A percentile compares a stretch with the other conserved stretches of the same genome.
These are phyloP conservation scores for Sus cebifrons DNA, from an alignment of 2,797 vertebrate genomes.

Conservation along the genomic window DNA sequence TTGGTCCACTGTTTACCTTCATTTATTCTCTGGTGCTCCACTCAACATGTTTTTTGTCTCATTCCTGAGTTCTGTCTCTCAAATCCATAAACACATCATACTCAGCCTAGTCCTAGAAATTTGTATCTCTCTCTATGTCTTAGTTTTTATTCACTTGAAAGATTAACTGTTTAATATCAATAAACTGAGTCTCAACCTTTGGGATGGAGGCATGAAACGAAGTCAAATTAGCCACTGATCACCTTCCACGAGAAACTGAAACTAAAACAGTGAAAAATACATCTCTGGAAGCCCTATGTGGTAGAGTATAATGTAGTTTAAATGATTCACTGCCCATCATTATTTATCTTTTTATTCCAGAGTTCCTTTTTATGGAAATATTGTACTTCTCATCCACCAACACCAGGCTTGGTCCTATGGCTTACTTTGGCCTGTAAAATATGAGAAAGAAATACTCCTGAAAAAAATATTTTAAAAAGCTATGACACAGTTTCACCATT, in stretches of 20 bases:
- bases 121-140: neutral
- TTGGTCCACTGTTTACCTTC: neutral
- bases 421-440: neutral
- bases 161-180: neutral
- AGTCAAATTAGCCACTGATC: neutral
- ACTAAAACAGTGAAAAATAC: neutral
- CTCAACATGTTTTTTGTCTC: neutral
- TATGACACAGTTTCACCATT: neutral
- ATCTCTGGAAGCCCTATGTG: neutral
- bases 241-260: neutral
- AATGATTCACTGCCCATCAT: neutral
- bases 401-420: neutral
- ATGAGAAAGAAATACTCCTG: neutral
- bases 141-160: neutral
- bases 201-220: neutral
- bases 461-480: neutral
- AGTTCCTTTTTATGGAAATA: neutral
- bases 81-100: neutral
- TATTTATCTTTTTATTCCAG: neutral
- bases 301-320: neutral
- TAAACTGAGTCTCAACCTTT: neutral
- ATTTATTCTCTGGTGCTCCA: neutral
- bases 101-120: neutral
- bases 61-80: neutral
- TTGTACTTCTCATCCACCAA: neutral